Evolutionary conservation across 2,797 vertebrate genomes (phyloP), one percentile per base, ranked within the genome.

Genomic region (Pseudotriccus pelzelni): DNA sequence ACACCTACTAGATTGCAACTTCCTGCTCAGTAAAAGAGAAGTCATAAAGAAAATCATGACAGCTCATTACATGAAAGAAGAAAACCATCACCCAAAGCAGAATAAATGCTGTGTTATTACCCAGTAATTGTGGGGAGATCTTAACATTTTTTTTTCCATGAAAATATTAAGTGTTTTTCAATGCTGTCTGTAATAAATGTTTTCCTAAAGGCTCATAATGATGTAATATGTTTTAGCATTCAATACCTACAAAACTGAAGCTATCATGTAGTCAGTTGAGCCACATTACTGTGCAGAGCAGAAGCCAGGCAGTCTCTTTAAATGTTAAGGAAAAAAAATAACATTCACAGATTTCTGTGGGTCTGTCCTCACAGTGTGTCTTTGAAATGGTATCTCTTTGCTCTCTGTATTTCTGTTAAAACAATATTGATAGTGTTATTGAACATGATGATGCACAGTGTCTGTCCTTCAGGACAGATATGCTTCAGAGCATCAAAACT

Each of bases 31-130:
- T 85, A 47, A 85, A 89, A 91, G 66, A 87, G 62, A 69, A 76
- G 46, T n/a, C 92, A 95, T 85, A 96, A 93, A 92, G 83, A 92
- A 94, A 94, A 89, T 80, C 49, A 81, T 84, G 94, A 78, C 80
- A 95, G 83, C 72, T 94, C 53, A 89, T 95, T 95, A 91, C 69
- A 68, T 53, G 68, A 83, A 94, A 94, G 68, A 91, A 83, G 76
- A 93, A 93, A 94, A 84, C 90, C 66, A 73, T 92, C 79, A 96
- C 75, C 86, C 46, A 78, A 70, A 94, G 92, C 77, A 91, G 58
- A 88, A 93, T 58, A 89, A 95, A 87, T 64, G 49, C 52, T 81
- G 2, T 91, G 82, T 93, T 92, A 87, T 95, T 94, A 20, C 43
- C 52, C n/a, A 70, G 28, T 77, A 89, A 82, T 92, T 84, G 70